Evolutionary conservation across 2,888 invertebrate species (phyloP), one percentile per base, ranked within the genome.

Genomic region (Ceraclea dissimilis): DNA sequence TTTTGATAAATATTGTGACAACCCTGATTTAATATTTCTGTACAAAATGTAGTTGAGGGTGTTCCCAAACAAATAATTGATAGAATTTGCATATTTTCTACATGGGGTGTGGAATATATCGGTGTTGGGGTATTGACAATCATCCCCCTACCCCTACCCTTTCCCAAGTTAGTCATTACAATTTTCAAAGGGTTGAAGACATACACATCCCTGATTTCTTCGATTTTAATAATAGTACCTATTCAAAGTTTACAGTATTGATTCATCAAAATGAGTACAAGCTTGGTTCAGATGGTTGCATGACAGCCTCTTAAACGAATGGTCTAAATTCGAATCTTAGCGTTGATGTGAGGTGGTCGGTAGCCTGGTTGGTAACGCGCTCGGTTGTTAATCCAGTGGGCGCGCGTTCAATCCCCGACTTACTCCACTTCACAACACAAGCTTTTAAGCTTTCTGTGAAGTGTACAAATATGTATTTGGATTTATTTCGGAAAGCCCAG

Each of bases 61-160:
- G 56, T 57, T 59, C 60, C 60, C 60, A 62, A 62, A 62, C 62
- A 62, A 62, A 62, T 62, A 62, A 62, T 62, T 62, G 62, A 62
- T 62, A 62, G 62, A 60, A 62, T 62, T 62, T 62, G 60, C 62
- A 62, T 62, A 62, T 62, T 58, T 60, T 52, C 52, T 52, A 49
- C 26, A 17, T 33, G 52, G 57, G 60, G 53, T 46, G 49, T 52
- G 52, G 49, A 46, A 46, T 47, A 31, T 39, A 39, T 39, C 13
- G 39, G 39, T 16, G 13, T 13, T 5, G 13, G n/a, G 4, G 16
- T 39, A 39, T 13, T 13, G 4, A 39, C 13, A 8, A 13, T 8
- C 39, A 39, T 8, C 39, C 39, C 39, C 39, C 13, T 13, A 13
- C 16, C 13, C 39, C 39, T 8, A 16, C 5, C 5, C 39, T 4